phyloP scores from a whole-genome alignment of 2,797 vertebrate species.

The Odontamblyopus lacepedii region DNA sequence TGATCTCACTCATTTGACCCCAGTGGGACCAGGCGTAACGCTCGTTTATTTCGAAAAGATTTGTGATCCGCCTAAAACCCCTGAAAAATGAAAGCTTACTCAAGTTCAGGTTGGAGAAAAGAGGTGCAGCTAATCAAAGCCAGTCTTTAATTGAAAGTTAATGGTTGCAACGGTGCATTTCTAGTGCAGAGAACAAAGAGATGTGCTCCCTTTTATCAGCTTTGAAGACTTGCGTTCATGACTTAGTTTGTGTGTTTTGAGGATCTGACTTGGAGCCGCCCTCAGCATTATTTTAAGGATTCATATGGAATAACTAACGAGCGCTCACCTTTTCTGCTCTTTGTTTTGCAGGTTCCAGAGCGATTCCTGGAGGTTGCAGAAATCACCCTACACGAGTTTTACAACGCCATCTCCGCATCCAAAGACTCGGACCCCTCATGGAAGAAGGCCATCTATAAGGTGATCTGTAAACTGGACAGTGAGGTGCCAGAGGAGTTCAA shows the following conservation, averaged over 20 bases:
- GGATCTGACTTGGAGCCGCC: slow-evolving; percentile 20
- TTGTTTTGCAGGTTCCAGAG: slow-evolving; percentile 85
- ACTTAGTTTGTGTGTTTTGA: slow-evolving; percentile 39
- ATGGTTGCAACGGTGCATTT: slow-evolving; percentile 62
- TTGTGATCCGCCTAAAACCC: slow-evolving; percentile 33
- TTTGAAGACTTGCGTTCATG: slow-evolving; percentile 59
- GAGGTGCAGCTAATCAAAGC: slow-evolving; percentile 65
- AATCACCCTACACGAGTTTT: slow-evolving; percentile 93
- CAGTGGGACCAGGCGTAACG: slow-evolving; percentile 4
- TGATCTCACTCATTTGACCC: neutral
- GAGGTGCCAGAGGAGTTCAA: slow-evolving; percentile 92
- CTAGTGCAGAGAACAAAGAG: slow-evolving; percentile 69
- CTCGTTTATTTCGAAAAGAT: slow-evolving; percentile 16
- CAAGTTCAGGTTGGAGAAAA: slow-evolving; percentile 54
- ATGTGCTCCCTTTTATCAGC: slow-evolving; percentile 64
- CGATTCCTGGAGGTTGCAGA: slow-evolving; percentile 92
- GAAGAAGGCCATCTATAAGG: slow-evolving; percentile 99
- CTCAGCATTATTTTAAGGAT: slow-evolving; percentile 16
- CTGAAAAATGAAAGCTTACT: slow-evolving; percentile 34
- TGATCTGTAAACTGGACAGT: slow-evolving; percentile 96
- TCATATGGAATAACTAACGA: slow-evolving; percentile 2
- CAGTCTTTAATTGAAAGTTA: slow-evolving; percentile 50
- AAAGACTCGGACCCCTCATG: slow-evolving; percentile 95
- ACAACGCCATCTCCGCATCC: slow-evolving; percentile 84
- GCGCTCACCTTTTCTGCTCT: slow-evolving; percentile 17